Evolutionary conservation across 2,113 vertebrate genomes (phyloP).

Genomic region (Leptocoma aspasia): DNA sequence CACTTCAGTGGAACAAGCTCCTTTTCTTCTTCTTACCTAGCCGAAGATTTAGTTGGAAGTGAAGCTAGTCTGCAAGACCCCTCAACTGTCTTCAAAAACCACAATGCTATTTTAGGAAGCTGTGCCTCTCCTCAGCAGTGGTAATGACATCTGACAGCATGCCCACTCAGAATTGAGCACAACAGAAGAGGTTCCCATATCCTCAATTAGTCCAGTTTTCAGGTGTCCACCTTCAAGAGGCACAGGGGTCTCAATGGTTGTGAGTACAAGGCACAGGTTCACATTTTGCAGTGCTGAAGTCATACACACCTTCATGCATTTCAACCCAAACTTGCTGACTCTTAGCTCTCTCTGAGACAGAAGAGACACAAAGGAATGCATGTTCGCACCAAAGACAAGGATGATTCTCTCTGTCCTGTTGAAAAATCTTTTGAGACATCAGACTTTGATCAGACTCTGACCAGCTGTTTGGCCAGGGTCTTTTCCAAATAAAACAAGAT

Average conservation of each 20-base stretch:
- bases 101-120: background rate
- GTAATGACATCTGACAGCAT: background rate
- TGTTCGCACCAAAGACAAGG: background rate
- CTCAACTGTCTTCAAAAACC: background rate
- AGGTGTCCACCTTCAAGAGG: background rate
- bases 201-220: background rate
- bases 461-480: background rate
- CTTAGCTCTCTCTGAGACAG: background rate
- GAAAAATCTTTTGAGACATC: background rate
- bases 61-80: background rate
- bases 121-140: background rate
- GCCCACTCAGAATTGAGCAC: background rate
- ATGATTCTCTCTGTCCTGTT: background rate
- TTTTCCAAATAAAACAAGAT: background rate
- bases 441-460: too few species aligned
- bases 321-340: background rate
- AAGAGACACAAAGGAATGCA: background rate
- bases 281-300: background rate
- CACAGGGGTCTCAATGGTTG: background rate
- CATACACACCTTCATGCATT: background rate
- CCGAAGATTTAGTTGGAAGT: background rate
- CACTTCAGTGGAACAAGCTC: background rate
- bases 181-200: background rate
- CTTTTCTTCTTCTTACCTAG: background rate
- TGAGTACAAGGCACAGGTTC: background rate